These are phyloP conservation scores for Cololabis saira DNA, from an alignment of 2,113 vertebrate genomes.

Conservation along the genomic window DNA sequence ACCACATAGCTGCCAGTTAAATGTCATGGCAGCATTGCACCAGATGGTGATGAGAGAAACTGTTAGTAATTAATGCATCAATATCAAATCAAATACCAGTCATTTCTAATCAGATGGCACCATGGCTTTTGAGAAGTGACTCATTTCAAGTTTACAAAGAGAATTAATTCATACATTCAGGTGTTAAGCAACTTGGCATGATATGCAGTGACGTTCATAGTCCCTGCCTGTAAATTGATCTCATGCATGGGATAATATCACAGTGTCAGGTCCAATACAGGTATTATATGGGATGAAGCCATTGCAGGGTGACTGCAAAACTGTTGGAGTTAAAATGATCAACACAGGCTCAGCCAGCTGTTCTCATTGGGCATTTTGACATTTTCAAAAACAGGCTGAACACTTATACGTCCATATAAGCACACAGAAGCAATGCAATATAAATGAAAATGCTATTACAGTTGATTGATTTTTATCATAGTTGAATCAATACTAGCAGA, in stretches of 20 bases:
- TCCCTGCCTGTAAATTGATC: slow-evolving; percentile 16
- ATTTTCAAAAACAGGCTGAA: slow-evolving; percentile 28
- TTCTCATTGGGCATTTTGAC: slow-evolving; percentile 37
- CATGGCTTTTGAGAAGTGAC: slow-evolving; percentile 30
- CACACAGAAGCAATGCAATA: slow-evolving; percentile 1
- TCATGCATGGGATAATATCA: slow-evolving; percentile 19
- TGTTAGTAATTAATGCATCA: slow-evolving; percentile 58
- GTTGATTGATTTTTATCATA: slow-evolving; percentile 3
- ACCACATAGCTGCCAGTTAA: slow-evolving; percentile 59
- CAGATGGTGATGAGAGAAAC: slow-evolving; percentile 63
- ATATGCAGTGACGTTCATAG: slow-evolving; percentile 3
- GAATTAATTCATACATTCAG: slow-evolving; percentile 7
- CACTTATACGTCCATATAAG: neutral
- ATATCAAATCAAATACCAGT: slow-evolving; percentile 47
- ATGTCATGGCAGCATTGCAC: slow-evolving; percentile 59
- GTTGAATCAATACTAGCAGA: slow-evolving; percentile 9
- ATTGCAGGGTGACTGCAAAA: neutral
- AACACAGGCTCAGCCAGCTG: neutral
- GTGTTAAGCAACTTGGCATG: neutral
- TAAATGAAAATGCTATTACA: slow-evolving; percentile 16
- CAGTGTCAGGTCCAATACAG: slow-evolving; percentile 4
- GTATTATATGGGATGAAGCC: slow-evolving; percentile 5
- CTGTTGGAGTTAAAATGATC: neutral
- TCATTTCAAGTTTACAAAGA: slow-evolving; percentile 5
- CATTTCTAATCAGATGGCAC: slow-evolving; percentile 27